Percentiles rank a stretch among this genome's conserved stretches.
Conservation (phyloP, 2,797 vertebrate species). For the Parotocinclus haroldoi region DNA sequence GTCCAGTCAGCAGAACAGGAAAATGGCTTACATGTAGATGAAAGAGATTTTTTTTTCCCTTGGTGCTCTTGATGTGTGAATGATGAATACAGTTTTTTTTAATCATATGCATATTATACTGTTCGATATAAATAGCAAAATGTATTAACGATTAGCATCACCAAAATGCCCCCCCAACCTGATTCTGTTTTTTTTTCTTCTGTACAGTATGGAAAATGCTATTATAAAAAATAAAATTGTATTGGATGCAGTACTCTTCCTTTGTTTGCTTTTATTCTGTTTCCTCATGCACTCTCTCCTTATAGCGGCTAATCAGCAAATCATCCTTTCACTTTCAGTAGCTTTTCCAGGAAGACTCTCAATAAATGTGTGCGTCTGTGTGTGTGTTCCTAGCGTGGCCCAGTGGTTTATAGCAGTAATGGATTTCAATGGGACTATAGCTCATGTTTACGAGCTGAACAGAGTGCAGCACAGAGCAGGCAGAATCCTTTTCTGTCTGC, state of each 20-base stretch:
- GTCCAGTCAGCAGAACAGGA: conserved; percentile 31
- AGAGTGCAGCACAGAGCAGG: conserved; percentile 52
- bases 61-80: neutral
- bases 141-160: neutral
- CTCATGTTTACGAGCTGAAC: conserved; percentile 57
- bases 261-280: conserved; percentile 25
- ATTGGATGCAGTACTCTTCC: neutral
- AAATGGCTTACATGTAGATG: conserved; percentile 15
- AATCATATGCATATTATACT: neutral
- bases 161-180: too few species aligned
- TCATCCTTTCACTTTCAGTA: conserved; percentile 10
- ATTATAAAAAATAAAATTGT: neutral
- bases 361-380: conserved; percentile 14
- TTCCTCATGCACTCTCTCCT: conserved; percentile 19
- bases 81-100: neutral
- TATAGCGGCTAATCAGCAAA: conserved; percentile 36
- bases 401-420: conserved; percentile 55
- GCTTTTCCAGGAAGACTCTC: conserved; percentile 29
- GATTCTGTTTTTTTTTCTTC: too few species aligned
- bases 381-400: conserved; percentile 29
- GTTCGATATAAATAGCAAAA: neutral
- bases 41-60: neutral
- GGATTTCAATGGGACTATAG: conserved; percentile 51
- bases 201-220: too few species aligned
- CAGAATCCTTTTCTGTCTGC: conserved; percentile 35